Evolutionary conservation across 92 coral and sea anemone genomes (phyloP).

Genomic region (Epizoanthus scotinus): DNA sequence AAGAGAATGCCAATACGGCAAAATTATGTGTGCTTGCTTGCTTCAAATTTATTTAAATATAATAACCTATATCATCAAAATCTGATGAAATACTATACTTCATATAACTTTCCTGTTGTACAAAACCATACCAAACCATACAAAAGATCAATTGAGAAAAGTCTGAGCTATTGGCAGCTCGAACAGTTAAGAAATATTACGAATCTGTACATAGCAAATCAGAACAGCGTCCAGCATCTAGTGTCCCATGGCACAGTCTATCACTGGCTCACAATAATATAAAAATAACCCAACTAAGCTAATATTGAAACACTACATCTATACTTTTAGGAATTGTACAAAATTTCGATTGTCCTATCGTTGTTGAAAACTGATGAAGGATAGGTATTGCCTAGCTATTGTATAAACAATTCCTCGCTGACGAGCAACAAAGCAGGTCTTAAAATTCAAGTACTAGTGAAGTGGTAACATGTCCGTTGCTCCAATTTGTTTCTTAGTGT

Average conservation of each 20-base stretch:
- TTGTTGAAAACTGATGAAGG: too few species aligned
- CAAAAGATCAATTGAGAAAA: neutral
- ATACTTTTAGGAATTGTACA: neutral
- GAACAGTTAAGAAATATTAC: neutral
- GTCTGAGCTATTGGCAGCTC: neutral
- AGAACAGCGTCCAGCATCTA: neutral
- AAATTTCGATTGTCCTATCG: too few species aligned
- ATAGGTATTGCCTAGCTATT: too few species aligned
- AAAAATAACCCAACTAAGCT: neutral
- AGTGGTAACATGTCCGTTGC: too few species aligned
- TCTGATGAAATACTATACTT: neutral
- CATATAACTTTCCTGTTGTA: neutral
- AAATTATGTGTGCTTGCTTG: neutral
- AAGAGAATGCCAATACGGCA: neutral
- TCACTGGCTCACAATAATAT: neutral
- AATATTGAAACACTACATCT: neutral
- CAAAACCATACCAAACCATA: slow-evolving; percentile 4
- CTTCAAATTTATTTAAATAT: slow-evolving; percentile 5
- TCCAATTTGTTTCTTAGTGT: too few species aligned
- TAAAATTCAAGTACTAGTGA: too few species aligned
- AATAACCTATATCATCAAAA: neutral
- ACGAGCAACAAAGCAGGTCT: too few species aligned
- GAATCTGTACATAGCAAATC: neutral
- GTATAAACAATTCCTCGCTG: too few species aligned
- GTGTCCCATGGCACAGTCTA: neutral